Evolutionary conservation across 2,888 invertebrate genomes (phyloP).

Genomic region (Heliconius hortense): DNA sequence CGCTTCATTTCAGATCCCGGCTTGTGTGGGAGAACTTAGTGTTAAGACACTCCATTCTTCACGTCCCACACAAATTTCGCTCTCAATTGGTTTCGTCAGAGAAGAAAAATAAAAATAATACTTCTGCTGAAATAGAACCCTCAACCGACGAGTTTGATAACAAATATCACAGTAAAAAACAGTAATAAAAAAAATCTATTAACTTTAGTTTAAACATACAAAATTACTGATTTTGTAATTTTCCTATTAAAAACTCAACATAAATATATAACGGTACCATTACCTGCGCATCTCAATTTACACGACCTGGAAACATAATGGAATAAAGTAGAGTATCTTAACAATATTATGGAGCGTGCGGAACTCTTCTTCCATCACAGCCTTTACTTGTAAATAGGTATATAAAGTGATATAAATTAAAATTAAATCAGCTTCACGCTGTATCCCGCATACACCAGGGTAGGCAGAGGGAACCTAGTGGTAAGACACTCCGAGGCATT

Average conservation of each 20-base stretch:
- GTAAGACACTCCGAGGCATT: too few species aligned
- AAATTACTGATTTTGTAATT: neutral
- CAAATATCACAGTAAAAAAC: too few species aligned
- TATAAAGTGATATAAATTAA: too few species aligned
- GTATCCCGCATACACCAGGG: too few species aligned
- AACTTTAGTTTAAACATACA: too few species aligned
- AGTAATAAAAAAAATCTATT: too few species aligned
- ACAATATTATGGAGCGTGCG: neutral
- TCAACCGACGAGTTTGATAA: too few species aligned
- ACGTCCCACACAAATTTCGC: neutral
- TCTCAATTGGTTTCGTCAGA: neutral
- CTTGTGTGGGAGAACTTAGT: neutral
- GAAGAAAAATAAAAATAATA: neutral
- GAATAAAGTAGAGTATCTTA: neutral
- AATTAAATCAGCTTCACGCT: too few species aligned
- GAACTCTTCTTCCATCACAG: conserved; percentile 5
- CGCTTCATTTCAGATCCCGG: neutral
- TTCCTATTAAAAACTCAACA: neutral
- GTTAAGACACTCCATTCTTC: neutral
- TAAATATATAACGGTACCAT: neutral
- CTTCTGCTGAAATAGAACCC: too few species aligned
- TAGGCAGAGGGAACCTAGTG: too few species aligned
- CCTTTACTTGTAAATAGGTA: neutral
- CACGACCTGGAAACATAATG: conserved; percentile 2
- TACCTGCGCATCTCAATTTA: neutral